These are phyloP conservation scores for Benthosema pterotum DNA, from an alignment of 2,797 vertebrate genomes.

Conservation along the genomic window DNA sequence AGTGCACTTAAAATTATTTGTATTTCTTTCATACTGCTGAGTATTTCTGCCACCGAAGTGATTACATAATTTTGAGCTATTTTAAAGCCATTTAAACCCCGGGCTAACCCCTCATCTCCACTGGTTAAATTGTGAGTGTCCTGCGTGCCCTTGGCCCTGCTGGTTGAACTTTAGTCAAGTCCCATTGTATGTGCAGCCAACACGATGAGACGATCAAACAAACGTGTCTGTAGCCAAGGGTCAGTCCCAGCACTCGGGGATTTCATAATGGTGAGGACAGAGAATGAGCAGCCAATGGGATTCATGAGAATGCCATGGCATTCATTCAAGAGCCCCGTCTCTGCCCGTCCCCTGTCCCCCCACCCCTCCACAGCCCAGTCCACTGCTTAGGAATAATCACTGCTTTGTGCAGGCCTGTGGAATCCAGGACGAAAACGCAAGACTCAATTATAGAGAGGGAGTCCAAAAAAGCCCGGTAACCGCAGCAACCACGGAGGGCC, in stretches of 20 bases:
- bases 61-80: neutral
- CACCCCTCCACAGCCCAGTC: constrained; percentile 14
- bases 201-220: constrained; percentile 42
- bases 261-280: constrained; percentile 37
- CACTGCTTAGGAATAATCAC: constrained; percentile 79
- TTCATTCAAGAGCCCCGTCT: constrained; percentile 52
- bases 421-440: constrained; percentile 72
- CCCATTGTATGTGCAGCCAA: constrained; percentile 16
- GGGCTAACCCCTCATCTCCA: too few relatives aligned
- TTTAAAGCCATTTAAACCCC: neutral
- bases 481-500: constrained; percentile 72
- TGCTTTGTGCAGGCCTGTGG: constrained; percentile 80
- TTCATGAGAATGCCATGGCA: constrained; percentile 79
- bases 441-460: constrained; percentile 76
- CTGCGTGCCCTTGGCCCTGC: neutral
- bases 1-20: neutral
- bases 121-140: too few relatives aligned
- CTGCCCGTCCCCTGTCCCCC: constrained; percentile 18
- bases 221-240: constrained; percentile 19
- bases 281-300: constrained; percentile 66
- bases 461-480: constrained; percentile 70
- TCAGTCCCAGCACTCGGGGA: constrained; percentile 23
- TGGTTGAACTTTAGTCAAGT: constrained; percentile 24
- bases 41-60: too few relatives aligned
- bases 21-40: neutral